Evolutionary conservation across 2,888 invertebrate species (phyloP).

Genomic region (Thera obeliscata): DNA sequence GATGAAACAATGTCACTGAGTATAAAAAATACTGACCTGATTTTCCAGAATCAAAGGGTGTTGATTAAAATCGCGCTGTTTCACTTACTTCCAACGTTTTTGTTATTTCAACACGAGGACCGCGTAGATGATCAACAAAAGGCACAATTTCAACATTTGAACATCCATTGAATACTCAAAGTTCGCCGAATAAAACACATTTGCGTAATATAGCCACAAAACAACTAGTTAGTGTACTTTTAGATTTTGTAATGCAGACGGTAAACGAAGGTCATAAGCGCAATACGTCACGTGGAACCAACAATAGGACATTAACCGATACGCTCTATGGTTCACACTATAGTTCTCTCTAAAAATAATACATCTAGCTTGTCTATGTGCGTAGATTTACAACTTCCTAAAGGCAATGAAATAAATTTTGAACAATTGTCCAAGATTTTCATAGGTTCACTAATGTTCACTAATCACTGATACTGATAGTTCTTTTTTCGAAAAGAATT

Average conservation of each 20-base stretch:
- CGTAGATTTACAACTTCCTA: constrained; percentile 28
- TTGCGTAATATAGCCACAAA: constrained; percentile 1
- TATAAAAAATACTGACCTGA: constrained; percentile 27
- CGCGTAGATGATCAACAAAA: constrained; percentile 9
- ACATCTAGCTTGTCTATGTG: constrained; percentile 32
- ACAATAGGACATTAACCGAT: constrained; percentile 70
- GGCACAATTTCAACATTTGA: constrained; percentile 7
- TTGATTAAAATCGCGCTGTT: constrained; percentile 38
- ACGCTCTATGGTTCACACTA: constrained; percentile 61
- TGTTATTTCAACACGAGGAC: constrained; percentile 17
- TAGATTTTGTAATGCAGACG: constrained; percentile 40
- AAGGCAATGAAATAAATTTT: constrained; percentile 2
- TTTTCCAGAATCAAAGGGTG: constrained; percentile 37
- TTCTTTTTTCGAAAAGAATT: not conserved
- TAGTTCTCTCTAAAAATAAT: constrained; percentile 25
- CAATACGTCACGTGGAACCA: constrained; percentile 55
- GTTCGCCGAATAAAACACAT: constrained; percentile 3
- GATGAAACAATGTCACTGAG: constrained; percentile 40
- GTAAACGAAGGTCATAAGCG: constrained; percentile 58
- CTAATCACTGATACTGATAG: not conserved
- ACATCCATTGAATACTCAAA: not conserved
- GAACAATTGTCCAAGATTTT: too few relatives aligned
- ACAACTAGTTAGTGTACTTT: constrained; percentile 6
- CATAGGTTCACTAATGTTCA: not conserved
- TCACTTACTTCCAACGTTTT: constrained; percentile 26